Base-by-base conservation (phyloP, 2,888 invertebrate species). In the Dicyrtomina minuta region DNA sequence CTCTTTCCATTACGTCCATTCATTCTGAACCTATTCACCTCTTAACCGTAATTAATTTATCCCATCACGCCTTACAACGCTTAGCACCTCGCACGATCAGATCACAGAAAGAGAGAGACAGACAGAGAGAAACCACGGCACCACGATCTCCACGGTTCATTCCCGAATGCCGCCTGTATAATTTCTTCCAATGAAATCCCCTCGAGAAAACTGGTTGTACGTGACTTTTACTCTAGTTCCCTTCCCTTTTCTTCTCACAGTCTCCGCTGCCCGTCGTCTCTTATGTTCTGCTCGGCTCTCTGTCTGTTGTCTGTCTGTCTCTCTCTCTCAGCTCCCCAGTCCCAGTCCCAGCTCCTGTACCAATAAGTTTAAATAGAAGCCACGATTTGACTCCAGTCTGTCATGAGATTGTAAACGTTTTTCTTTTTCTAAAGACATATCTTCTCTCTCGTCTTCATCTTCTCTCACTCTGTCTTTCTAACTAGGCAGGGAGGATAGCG, bases 21-120 rank as follows among this genome's bases (percentile, higher is more conserved):
- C 64, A 64, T 51, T 27, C n/a, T 39, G 53, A 43, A 55, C 55
- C 65, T 65, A 65, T 65, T 65, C 65, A 65, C 39, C 65, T 55
- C 65, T 41, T 62, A 53, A 41, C 22, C 59, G 60, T 68, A 68
- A 68, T 68, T 68, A 68, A 68, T 68, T 68, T 68, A 68, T 49
- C 60, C 41, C 49, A 49, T 60, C 60, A 53, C 60, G 60, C 46
- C 46, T 66, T 49, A 20, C 58, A 56, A 13, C 66, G 15, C 39
- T 13, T 56, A 33, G 4, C 8, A 33, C 33, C 33, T 33, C 33
- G 33, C 33, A 33, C 33, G 33, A 33, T 8, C 33, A 3, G 33
- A 33, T 5, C 33, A 33, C 33, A 33, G 33, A 33, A 8, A 33
- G 8, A 33, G 33, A 33, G 3, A 33, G 33, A 33, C 4, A 33